These are phyloP conservation scores for Hemithea aestivaria DNA, from an alignment of 2,888 invertebrate species.

Conservation along the genomic window DNA sequence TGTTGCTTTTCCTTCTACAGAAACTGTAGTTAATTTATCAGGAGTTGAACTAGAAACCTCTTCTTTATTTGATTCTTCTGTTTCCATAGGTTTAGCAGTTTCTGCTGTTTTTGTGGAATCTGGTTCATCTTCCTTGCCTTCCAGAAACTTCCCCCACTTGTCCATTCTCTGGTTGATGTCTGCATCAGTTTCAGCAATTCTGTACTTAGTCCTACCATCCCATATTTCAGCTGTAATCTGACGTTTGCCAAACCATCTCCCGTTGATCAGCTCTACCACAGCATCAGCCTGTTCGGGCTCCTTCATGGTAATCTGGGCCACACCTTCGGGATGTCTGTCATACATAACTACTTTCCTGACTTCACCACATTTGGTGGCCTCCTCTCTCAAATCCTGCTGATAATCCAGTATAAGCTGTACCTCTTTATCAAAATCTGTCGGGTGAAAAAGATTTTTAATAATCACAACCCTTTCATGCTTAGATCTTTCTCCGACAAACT, in stretches of 20 bases:
- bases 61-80: neutral
- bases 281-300: conserved; percentile 95
- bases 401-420: conserved; percentile 93
- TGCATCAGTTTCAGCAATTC: conserved; percentile 93
- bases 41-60: no score
- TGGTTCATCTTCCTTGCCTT: conserved; percentile 70
- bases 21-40: conserved; percentile 2
- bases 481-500: conserved; percentile 89
- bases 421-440: conserved; percentile 92
- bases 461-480: conserved; percentile 95
- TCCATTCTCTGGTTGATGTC: conserved; percentile 88
- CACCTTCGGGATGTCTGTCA: conserved; percentile 96
- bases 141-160: conserved; percentile 93
- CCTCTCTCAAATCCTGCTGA: conserved; percentile 92
- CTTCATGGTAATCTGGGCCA: conserved; percentile 94
- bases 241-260: conserved; percentile 93
- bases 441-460: conserved; percentile 94
- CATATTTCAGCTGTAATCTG: conserved; percentile 92
- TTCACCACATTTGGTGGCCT: conserved; percentile 93
- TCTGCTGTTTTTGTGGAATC: conserved; percentile 1
- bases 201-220: conserved; percentile 97
- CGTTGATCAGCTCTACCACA: conserved; percentile 91
- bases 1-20: conserved; percentile 13
- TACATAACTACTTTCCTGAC: conserved; percentile 94
- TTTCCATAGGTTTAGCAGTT: neutral